Evolutionary conservation across 2,888 invertebrate species (phyloP).

Genomic region (Idaea dimidiata): DNA sequence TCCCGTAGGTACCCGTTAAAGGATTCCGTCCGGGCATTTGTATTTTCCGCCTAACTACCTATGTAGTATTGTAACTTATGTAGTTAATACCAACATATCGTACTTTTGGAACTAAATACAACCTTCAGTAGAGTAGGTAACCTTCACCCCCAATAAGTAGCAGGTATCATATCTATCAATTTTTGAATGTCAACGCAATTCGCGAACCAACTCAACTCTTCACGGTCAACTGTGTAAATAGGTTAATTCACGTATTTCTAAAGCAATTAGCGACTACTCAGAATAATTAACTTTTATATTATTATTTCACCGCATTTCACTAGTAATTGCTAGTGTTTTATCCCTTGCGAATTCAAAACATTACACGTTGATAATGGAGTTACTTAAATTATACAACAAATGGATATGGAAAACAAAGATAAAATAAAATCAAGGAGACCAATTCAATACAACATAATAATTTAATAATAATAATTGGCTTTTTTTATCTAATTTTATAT

Average conservation of each 20-base stretch:
- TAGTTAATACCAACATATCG: neutral
- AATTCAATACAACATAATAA: too few species aligned
- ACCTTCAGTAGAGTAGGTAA: too few species aligned
- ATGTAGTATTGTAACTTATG: too few species aligned
- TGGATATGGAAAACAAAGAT: neutral
- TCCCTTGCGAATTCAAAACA: neutral
- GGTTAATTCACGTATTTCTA: neutral
- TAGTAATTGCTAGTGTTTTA: neutral
- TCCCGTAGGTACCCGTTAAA: too few species aligned
- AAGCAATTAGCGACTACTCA: constrained; percentile 1
- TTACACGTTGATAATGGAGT: neutral
- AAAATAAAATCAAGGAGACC: neutral
- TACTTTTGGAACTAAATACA: neutral
- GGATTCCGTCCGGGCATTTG: too few species aligned
- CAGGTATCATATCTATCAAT: neutral
- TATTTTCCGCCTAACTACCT: too few species aligned
- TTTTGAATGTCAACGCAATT: neutral
- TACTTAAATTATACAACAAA: neutral
- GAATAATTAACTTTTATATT: neutral
- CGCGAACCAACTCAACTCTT: neutral
- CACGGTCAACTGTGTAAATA: neutral
- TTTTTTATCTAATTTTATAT: too few species aligned
- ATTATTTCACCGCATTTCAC: neutral
- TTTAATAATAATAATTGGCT: too few species aligned
- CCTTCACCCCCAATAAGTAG: neutral